Conservation (phyloP, 1,140 invertebrate genomes). For the Aricia agestis region DNA sequence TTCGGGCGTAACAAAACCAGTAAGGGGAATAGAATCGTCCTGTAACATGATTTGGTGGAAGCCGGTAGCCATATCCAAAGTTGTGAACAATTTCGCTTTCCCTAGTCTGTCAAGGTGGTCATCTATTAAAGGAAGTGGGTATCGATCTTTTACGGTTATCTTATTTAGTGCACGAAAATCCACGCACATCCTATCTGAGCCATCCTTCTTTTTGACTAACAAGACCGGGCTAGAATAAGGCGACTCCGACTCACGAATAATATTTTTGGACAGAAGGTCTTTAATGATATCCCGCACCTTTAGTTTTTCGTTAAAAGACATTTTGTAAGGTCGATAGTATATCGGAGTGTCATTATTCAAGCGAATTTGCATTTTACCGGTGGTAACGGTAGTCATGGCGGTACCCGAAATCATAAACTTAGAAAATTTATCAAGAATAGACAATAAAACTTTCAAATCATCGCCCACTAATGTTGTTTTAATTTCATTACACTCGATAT, state of each 20-base stretch:
- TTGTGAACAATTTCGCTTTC: neutral
- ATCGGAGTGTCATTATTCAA: constrained; percentile 26
- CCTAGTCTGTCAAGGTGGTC: constrained; percentile 16
- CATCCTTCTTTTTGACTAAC: constrained; percentile 46
- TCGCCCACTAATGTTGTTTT: constrained; percentile 23
- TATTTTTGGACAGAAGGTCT: constrained; percentile 22
- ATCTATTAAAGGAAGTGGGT: neutral
- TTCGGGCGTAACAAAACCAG: constrained; percentile 21
- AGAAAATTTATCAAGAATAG: constrained; percentile 26
- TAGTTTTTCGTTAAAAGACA: constrained; percentile 28
- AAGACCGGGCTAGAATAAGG: constrained; percentile 43
- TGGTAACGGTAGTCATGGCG: constrained; percentile 30
- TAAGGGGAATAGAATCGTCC: neutral
- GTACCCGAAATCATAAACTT: constrained; percentile 30
- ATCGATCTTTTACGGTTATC: constrained; percentile 39
- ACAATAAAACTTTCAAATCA: constrained; percentile 10
- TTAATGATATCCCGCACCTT: constrained; percentile 28
- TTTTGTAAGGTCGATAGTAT: constrained; percentile 28
- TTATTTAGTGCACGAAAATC: constrained; percentile 52
- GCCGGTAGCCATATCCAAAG: neutral
- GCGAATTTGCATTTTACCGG: constrained; percentile 35
- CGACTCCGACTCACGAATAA: constrained; percentile 27
- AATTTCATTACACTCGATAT: constrained; percentile 3
- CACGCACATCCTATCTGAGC: constrained; percentile 44
- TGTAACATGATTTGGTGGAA: constrained; percentile 4